phyloP scores from a whole-genome alignment of 2,797 vertebrate species.

The Etheostoma perlongum region DNA sequence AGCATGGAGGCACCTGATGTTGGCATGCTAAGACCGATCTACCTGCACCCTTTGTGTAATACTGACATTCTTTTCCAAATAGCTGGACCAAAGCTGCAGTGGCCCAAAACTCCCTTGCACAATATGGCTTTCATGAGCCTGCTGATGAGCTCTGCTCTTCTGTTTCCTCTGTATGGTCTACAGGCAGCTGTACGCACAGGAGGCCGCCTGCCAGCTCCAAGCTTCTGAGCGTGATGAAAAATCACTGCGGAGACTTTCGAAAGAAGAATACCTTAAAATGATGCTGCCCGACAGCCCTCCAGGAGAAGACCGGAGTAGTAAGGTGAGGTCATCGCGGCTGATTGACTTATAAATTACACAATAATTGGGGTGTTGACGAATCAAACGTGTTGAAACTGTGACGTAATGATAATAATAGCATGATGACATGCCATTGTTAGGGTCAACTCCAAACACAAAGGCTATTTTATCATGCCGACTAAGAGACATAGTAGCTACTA shows the following conservation, averaged over 20 bases:
- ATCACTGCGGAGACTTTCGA: slow-evolving; percentile 88
- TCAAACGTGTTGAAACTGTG: slow-evolving; percentile 25
- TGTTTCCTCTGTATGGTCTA: slow-evolving; percentile 69
- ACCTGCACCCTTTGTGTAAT: slow-evolving; percentile 48
- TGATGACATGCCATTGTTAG: slow-evolving; percentile 11
- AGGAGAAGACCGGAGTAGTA: slow-evolving; percentile 87
- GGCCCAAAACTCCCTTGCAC: slow-evolving; percentile 33
- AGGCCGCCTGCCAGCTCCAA: slow-evolving; percentile 86
- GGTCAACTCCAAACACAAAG: slow-evolving; percentile 1
- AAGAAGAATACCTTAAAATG: slow-evolving; percentile 93
- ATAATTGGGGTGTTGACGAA: slow-evolving; percentile 4
- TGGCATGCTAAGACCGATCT: slow-evolving; percentile 62
- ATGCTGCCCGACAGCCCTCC: slow-evolving; percentile 89
- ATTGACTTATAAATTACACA: slow-evolving; percentile 1
- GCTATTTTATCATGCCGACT: slow-evolving; percentile 22
- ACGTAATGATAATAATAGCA: slow-evolving; percentile 5
- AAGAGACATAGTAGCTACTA: not conserved
- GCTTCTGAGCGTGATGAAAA: slow-evolving; percentile 82
- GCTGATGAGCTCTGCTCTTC: slow-evolving; percentile 58
- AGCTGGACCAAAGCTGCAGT: slow-evolving; percentile 44
- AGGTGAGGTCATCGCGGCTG: slow-evolving; percentile 84
- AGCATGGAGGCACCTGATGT: slow-evolving; percentile 58
- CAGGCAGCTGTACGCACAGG: slow-evolving; percentile 89
- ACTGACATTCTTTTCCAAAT: slow-evolving; percentile 57
- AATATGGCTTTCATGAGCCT: slow-evolving; percentile 13